Conservation (phyloP, 2,888 invertebrate species). For the Parnassius mnemosyne region DNA sequence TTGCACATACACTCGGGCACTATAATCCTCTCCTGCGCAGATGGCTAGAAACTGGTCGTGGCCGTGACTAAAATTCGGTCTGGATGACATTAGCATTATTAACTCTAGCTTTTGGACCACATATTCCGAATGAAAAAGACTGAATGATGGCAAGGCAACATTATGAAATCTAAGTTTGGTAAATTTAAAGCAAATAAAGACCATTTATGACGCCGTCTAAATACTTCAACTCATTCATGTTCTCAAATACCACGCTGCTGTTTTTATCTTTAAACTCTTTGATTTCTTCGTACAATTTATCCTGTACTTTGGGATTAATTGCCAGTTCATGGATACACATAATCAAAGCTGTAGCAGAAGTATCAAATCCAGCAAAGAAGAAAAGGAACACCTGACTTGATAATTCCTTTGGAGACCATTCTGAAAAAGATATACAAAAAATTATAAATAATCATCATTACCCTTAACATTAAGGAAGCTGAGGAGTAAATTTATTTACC, state of each 20-base stretch:
- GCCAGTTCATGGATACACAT: slow-evolving; percentile 66
- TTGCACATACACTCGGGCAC: too few relatives aligned
- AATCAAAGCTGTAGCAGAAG: slow-evolving; percentile 56
- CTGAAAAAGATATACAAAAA: slow-evolving; percentile 43
- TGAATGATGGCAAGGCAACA: too few relatives aligned
- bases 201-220: slow-evolving; percentile 61
- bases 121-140: too few relatives aligned
- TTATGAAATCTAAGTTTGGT: too few relatives aligned
- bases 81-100: too few relatives aligned
- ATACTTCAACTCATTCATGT: slow-evolving; percentile 53
- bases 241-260: slow-evolving; percentile 47
- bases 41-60: too few relatives aligned
- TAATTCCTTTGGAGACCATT: slow-evolving; percentile 62
- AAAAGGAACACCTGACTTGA: slow-evolving; percentile 70
- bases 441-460: neutral
- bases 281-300: slow-evolving; percentile 60
- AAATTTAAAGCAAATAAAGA: slow-evolving; percentile 29
- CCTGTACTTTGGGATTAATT: slow-evolving; percentile 62
- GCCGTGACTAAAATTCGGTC: too few relatives aligned
- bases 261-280: slow-evolving; percentile 42
- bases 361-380: slow-evolving; percentile 72
- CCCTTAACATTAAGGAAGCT: too few relatives aligned
- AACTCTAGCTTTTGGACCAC: too few relatives aligned
- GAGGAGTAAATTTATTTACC: too few relatives aligned
- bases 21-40: too few relatives aligned